A percentile compares a stretch with the other conserved stretches of the same genome.
These are phyloP conservation scores for Phorcus lineatus DNA, from an alignment of 2,888 invertebrate species.

Conservation along the genomic window DNA sequence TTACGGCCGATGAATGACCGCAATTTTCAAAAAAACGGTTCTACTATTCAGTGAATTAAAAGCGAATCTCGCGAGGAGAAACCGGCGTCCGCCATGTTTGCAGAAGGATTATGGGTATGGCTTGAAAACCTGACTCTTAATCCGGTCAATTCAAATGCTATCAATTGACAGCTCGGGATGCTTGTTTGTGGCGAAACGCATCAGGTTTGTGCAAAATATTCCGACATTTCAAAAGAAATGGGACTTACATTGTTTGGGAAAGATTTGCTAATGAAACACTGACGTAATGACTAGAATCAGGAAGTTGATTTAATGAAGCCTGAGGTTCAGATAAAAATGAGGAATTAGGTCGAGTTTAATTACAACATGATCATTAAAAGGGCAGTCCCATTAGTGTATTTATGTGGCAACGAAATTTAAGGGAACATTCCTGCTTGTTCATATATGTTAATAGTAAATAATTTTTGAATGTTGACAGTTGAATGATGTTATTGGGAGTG, in stretches of 20 bases:
- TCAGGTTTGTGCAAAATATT: slow-evolving; percentile 2
- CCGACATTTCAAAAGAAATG: background rate
- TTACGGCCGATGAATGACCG: background rate
- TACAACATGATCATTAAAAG: too few relatives aligned
- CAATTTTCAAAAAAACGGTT: background rate
- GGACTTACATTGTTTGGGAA: background rate
- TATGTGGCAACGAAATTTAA: too few relatives aligned
- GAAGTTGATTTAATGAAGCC: too few relatives aligned
- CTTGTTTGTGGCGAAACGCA: slow-evolving; percentile 1
- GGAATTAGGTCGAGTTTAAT: too few relatives aligned
- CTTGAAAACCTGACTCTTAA: background rate
- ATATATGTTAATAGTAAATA: too few relatives aligned
- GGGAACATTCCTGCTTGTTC: too few relatives aligned
- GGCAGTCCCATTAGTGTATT: too few relatives aligned
- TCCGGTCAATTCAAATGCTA: slow-evolving; percentile 3
- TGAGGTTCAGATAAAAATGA: too few relatives aligned
- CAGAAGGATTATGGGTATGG: background rate
- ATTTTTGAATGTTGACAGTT: too few relatives aligned
- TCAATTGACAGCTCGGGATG: background rate
- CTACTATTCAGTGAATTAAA: background rate
- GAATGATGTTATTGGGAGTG: too few relatives aligned
- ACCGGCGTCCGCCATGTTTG: slow-evolving; percentile 13
- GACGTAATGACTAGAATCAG: background rate
- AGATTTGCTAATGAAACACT: background rate
- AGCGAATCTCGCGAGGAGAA: background rate